Base-by-base conservation (phyloP, 2,888 invertebrate genomes). In the Dyspetes luteomarginatus region DNA sequence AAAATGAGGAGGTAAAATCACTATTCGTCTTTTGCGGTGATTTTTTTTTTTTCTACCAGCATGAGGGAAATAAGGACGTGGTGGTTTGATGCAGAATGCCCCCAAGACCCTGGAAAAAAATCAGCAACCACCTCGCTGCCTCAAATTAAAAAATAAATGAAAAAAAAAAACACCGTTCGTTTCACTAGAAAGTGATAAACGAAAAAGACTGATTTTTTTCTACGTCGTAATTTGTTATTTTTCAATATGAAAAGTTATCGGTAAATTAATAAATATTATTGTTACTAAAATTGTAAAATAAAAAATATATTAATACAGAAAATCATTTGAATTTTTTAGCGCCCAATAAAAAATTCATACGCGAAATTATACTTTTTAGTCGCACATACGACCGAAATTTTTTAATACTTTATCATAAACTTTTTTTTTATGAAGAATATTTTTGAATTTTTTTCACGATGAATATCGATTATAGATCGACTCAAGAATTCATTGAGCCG, bases 401-500 rank as follows among this genome's bases (percentile, higher is more conserved):
- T 24, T 48, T 26, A n/a, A n/a, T n/a, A n/a, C n/a, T n/a, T n/a
- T n/a, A n/a, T n/a, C n/a, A n/a, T n/a, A n/a, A n/a, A n/a, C 19
- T 12, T 28, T n/a, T 0, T 4, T 45, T 17, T 0, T 48, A 62
- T 43, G 19, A n/a, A 4, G 19, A 62, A 43, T 12, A 62, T 62
- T 62, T 41, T n/a, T n/a, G n/a, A n/a, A n/a, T n/a, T n/a, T n/a
- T n/a, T n/a, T n/a, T n/a, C n/a, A n/a, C n/a, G n/a, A n/a, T n/a
- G n/a, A n/a, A n/a, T n/a, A n/a, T n/a, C n/a, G n/a, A n/a, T n/a
- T n/a, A n/a, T n/a, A n/a, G n/a, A n/a, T n/a, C 56, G 56, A 41
- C 69, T 56, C 50, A n/a, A n/a, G 43, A 52, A 65, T 65, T 41
- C 65, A 75, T 65, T 22, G 65, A 79, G 60, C 65, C 58, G 60